Percentiles rank a stretch among this genome's conserved stretches.
These are phyloP conservation scores for Cheilosia scutellata DNA, from an alignment of 2,888 invertebrate species.

Conservation along the genomic window DNA sequence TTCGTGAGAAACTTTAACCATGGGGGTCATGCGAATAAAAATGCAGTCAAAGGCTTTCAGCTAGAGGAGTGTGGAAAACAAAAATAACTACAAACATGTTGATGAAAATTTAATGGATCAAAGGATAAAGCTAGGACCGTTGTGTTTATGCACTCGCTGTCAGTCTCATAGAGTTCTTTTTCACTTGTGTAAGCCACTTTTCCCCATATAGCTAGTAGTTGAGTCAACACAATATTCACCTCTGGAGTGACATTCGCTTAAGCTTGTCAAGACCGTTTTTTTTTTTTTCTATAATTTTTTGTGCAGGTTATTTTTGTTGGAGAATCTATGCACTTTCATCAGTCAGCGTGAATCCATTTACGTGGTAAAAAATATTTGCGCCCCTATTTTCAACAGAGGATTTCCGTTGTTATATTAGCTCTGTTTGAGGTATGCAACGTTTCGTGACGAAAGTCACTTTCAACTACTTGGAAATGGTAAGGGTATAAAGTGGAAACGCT, in stretches of 20 bases:
- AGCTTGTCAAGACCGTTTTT: not conserved
- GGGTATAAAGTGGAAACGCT: no score
- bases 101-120: not conserved
- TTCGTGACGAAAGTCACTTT: not conserved
- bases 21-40: not conserved
- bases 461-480: no score
- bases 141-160: not conserved
- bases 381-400: not conserved
- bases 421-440: not conserved
- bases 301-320: no score
- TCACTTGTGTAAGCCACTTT: conserved; percentile 4
- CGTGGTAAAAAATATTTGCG: conserved; percentile 11
- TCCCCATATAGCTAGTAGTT: conserved; percentile 1
- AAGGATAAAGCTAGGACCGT: not conserved
- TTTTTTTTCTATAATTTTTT: no score
- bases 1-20: not conserved
- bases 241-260: not conserved
- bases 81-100: not conserved
- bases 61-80: not conserved
- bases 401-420: not conserved
- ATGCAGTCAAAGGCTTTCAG: not conserved
- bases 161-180: not conserved
- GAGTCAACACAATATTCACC: conserved; percentile 20
- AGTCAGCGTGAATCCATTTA: conserved; percentile 17
- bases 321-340: not conserved